These are phyloP conservation scores for Astyanax mexicanus DNA, from an alignment of 2,797 vertebrate species.

Conservation along the genomic window DNA sequence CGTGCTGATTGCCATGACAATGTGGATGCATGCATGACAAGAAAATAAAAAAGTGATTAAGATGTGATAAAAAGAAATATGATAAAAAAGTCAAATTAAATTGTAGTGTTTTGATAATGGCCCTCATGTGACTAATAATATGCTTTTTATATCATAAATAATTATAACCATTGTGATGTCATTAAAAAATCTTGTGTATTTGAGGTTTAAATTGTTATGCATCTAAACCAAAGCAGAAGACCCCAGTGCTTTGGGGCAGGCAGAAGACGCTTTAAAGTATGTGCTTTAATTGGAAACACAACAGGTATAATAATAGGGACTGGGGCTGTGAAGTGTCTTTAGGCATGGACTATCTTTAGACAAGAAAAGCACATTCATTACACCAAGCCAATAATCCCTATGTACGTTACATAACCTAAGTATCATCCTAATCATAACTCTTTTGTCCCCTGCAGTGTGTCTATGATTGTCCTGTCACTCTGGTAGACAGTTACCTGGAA, in stretches of 20 bases:
- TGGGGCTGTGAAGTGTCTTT: not conserved
- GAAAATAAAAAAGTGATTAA: too few relatives aligned
- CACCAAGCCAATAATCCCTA: constrained; percentile 13
- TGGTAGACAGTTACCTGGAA: constrained; percentile 13
- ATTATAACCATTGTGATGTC: too few relatives aligned
- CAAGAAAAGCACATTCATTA: constrained; percentile 5
- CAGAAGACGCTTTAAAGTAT: not conserved
- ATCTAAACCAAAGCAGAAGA: not conserved
- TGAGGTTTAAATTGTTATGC: too few relatives aligned
- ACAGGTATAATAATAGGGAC: not conserved
- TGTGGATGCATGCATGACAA: too few relatives aligned
- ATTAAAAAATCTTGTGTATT: too few relatives aligned
- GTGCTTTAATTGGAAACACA: not conserved
- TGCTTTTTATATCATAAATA: too few relatives aligned
- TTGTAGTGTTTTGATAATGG: too few relatives aligned
- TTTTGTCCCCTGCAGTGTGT: constrained; percentile 5
- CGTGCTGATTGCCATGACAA: too few relatives aligned
- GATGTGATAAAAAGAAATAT: too few relatives aligned
- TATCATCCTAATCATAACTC: constrained; percentile 32
- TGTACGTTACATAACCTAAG: constrained; percentile 17
- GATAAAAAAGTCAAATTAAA: too few relatives aligned
- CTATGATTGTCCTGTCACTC: constrained; percentile 13
- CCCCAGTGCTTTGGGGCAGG: not conserved
- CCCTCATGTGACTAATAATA: too few relatives aligned
- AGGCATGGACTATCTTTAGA: not conserved